phyloP scores from a whole-genome alignment of 2,797 vertebrate species.

The Schizopygopsis pylzovi region DNA sequence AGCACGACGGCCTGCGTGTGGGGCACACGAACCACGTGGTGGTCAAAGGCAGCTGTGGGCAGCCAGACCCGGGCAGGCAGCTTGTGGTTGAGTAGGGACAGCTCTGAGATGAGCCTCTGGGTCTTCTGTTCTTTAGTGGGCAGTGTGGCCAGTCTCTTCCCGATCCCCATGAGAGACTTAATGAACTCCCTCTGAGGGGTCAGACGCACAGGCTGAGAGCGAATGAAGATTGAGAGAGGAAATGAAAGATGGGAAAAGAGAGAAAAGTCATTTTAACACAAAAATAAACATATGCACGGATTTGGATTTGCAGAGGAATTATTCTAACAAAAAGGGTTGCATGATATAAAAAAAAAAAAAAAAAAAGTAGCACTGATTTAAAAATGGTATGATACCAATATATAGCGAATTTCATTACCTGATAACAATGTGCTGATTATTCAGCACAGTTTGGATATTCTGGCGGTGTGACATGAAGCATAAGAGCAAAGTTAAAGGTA shows the following conservation, averaged over 20 bases:
- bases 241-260: background rate
- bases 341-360: background rate
- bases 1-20: conserved; percentile 94
- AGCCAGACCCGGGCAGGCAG: conserved; percentile 93
- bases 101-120: conserved; percentile 90
- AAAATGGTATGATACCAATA: conserved; percentile 20
- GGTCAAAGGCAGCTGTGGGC: conserved; percentile 88
- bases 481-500: background rate
- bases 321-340: conserved; percentile 4
- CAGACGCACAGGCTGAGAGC: conserved; percentile 84
- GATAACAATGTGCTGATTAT: background rate
- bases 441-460: background rate
- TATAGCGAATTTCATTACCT: background rate
- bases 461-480: background rate
- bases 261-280: background rate
- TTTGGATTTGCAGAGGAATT: background rate
- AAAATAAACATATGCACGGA: background rate
- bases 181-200: conserved; percentile 95
- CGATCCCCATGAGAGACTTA: conserved; percentile 93
- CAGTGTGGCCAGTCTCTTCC: conserved; percentile 91
- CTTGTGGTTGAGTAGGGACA: conserved; percentile 96
- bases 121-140: conserved; percentile 98
- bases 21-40: conserved; percentile 92
- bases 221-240: background rate
- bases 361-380: conserved; percentile 10